Evolutionary conservation across 2,888 invertebrate species (phyloP).

Genomic region (Aricia artaxerxes): DNA sequence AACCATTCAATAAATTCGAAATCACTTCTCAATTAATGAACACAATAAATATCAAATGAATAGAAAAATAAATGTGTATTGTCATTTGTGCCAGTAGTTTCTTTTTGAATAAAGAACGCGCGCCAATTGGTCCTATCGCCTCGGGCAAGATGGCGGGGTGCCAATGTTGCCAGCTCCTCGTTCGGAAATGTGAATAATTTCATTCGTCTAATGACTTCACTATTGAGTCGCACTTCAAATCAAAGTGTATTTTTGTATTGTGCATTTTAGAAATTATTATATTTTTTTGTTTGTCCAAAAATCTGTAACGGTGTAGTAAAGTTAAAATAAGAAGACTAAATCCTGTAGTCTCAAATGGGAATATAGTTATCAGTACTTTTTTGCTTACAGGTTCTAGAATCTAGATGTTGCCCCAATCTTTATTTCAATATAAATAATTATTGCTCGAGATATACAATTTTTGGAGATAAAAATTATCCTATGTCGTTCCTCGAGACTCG

Average conservation of each 20-base stretch:
- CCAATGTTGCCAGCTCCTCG: conserved; percentile 65
- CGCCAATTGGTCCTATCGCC: conserved; percentile 70
- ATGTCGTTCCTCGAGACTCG: too few relatives aligned
- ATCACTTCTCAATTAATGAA: conserved; percentile 58
- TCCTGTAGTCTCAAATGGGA: too few relatives aligned
- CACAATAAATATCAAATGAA: conserved; percentile 55
- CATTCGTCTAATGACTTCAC: conserved; percentile 63
- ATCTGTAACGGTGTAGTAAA: too few relatives aligned
- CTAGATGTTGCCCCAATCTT: too few relatives aligned
- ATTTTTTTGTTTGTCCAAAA: too few relatives aligned
- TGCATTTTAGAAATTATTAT: background rate
- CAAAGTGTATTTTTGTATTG: conserved; percentile 4
- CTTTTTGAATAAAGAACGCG: conserved; percentile 67
- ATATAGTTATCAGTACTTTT: too few relatives aligned
- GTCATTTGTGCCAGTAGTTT: conserved; percentile 55
- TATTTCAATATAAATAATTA: too few relatives aligned
- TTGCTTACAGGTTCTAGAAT: too few relatives aligned
- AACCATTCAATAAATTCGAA: conserved; percentile 39
- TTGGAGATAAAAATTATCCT: too few relatives aligned
- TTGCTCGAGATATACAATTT: too few relatives aligned
- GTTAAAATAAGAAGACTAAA: too few relatives aligned
- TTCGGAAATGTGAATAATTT: conserved; percentile 70
- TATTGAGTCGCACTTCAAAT: conserved; percentile 27
- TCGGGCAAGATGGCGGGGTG: conserved; percentile 74
- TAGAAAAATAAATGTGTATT: conserved; percentile 56